Evolutionary conservation across 2,888 invertebrate genomes (phyloP).

Genomic region (Microctonus brassicae): DNA sequence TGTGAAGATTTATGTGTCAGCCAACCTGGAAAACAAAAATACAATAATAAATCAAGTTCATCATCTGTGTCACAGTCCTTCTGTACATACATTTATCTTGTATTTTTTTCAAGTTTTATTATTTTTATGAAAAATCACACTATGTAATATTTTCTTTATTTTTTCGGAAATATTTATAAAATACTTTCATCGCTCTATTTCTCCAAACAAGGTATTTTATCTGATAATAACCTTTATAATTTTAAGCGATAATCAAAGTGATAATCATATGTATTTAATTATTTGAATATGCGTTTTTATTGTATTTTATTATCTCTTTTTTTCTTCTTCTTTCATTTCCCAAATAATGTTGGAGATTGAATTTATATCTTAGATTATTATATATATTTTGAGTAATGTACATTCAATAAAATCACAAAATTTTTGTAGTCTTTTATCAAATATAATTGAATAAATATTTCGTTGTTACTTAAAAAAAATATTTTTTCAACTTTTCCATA

Average conservation of each 20-base stretch:
- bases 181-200: background rate
- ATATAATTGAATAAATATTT: background rate
- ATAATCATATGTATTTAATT: slow-evolving; percentile 20
- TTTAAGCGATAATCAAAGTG: slow-evolving; percentile 27
- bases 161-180: background rate
- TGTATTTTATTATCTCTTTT: background rate
- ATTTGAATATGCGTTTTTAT: background rate
- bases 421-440: background rate
- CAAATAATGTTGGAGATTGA: background rate
- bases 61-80: slow-evolving; percentile 34
- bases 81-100: slow-evolving; percentile 20
- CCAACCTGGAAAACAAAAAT: slow-evolving; percentile 58
- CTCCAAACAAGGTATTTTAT: background rate
- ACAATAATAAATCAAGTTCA: slow-evolving; percentile 39
- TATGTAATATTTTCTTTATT: slow-evolving; percentile 11
- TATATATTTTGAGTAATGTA: slow-evolving; percentile 6
- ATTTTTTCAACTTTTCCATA: background rate
- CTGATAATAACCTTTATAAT: background rate
- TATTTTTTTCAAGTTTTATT: background rate
- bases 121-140: background rate
- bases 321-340: too few species aligned
- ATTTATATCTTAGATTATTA: background rate
- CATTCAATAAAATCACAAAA: slow-evolving; percentile 6
- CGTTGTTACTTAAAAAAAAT: slow-evolving; percentile 1
- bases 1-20: slow-evolving; percentile 72